A percentile compares a stretch with the other conserved stretches of the same genome.
Evolutionary conservation across 2,113 vertebrate species (phyloP).

Genomic region (Dipodomys spectabilis): DNA sequence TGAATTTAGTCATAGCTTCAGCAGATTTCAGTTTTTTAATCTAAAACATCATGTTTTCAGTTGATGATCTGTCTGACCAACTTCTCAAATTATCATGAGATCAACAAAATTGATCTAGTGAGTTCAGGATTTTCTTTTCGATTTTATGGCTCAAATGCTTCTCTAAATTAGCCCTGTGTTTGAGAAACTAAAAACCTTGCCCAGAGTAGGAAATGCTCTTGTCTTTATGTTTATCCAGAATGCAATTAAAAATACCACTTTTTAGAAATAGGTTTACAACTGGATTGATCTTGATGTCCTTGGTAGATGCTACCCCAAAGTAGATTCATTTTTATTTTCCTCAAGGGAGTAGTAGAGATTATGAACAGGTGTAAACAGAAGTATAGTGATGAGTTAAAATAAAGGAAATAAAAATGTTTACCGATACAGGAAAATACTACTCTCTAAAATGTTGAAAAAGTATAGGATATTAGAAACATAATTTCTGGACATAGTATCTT

Average conservation of each 20-base stretch:
- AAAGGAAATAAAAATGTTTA: slow-evolving; percentile 69
- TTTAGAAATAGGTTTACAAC: slow-evolving; percentile 55
- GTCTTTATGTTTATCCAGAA: not conserved
- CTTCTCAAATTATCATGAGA: not conserved
- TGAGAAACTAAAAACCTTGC: slow-evolving; percentile 55
- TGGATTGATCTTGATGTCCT: slow-evolving; percentile 34
- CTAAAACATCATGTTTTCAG: not conserved
- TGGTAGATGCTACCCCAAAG: slow-evolving; percentile 77
- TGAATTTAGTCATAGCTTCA: not conserved
- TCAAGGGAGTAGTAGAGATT: slow-evolving; percentile 42
- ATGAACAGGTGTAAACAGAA: slow-evolving; percentile 71
- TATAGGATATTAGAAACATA: slow-evolving; percentile 73
- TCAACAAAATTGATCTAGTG: slow-evolving; percentile 13
- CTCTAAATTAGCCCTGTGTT: slow-evolving; percentile 55
- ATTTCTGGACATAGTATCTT: slow-evolving; percentile 57
- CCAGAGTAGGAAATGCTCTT: slow-evolving; percentile 42
- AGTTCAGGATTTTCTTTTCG: slow-evolving; percentile 31
- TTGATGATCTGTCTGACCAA: not conserved
- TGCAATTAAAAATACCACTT: slow-evolving; percentile 48
- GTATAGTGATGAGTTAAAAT: slow-evolving; percentile 59
- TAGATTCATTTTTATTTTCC: slow-evolving; percentile 62
- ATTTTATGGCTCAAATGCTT: slow-evolving; percentile 62
- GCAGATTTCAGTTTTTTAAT: slow-evolving; percentile 23
- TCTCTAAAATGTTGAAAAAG: slow-evolving; percentile 67
- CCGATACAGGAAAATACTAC: slow-evolving; percentile 66